Evolutionary conservation across 2,797 vertebrate genomes (phyloP).

Genomic region (Pseudomugil gertrudae): DNA sequence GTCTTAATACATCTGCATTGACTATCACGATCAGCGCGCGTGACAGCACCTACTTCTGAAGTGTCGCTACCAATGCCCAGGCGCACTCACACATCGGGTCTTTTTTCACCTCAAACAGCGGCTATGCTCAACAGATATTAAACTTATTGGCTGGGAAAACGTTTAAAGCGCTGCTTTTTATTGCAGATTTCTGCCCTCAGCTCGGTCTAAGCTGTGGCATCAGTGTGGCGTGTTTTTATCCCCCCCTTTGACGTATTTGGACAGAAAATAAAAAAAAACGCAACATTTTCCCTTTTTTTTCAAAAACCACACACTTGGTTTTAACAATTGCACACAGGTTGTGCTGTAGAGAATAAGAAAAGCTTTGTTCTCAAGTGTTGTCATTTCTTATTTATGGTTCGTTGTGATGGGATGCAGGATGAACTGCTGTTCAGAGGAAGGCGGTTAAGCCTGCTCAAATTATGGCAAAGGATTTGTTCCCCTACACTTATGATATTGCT

Average conservation of each 20-base stretch:
- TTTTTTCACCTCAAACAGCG: slow-evolving; percentile 11
- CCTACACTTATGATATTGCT: slow-evolving; percentile 7
- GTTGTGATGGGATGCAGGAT: slow-evolving; percentile 1
- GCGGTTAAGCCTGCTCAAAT: neutral
- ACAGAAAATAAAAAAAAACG: slow-evolving; percentile 22
- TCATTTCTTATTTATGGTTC: neutral
- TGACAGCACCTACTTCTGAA: slow-evolving; percentile 47
- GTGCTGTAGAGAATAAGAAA: neutral
- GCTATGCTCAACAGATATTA: slow-evolving; percentile 49
- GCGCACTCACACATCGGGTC: slow-evolving; percentile 19
- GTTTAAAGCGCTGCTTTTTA: slow-evolving; percentile 17
- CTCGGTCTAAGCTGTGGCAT: slow-evolving; percentile 32
- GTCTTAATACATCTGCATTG: slow-evolving; percentile 60
- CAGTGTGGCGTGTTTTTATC: slow-evolving; percentile 42
- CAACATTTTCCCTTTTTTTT: slow-evolving; percentile 7
- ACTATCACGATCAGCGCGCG: slow-evolving; percentile 29
- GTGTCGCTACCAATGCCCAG: neutral
- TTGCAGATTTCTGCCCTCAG: slow-evolving; percentile 21
- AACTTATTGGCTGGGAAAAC: slow-evolving; percentile 51
- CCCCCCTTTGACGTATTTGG: slow-evolving; percentile 28
- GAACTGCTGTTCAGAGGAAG: slow-evolving; percentile 25
- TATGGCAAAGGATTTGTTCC: neutral
- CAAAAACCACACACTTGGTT: neutral
- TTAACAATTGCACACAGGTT: neutral
- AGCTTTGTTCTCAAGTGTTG: neutral